Evolutionary conservation across 2,113 vertebrate genomes (phyloP), one percentile per base, ranked within the genome.

Genomic region (Narcine bancroftii): DNA sequence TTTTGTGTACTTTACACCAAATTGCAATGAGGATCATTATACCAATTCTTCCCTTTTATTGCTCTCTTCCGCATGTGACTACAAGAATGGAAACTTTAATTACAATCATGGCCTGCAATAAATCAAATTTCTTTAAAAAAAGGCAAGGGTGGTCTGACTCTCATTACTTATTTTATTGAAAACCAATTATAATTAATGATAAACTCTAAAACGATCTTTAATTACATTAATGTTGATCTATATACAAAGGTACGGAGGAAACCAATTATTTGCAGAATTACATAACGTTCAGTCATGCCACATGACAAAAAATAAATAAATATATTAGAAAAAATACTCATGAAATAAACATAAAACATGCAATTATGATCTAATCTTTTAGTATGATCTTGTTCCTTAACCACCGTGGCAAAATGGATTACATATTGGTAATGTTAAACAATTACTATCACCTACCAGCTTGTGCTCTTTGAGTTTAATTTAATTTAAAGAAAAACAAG

Each of bases 261-360:
- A 85, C 4, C 47, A 56, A 85, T 85, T 85, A 85, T 85, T 85
- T 85, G 45, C 50, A 47, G 29, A 85, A n/a, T 56, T 26, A 85
- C 79, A 85, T n/a, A 19, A 85, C 19, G 50, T 85, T 83, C 79
- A 56, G 1, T 85, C 1, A 29, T 53, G 77, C 47, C 11, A 85
- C n/a, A n/a, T 13, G 17, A 56, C 79, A 85, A 56, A n/a, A 10
- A 85, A 33, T 47, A 33, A 53, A 63, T 63, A 11, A 63, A 15
- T 11, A n/a, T n/a, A 1, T 39, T 76, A 42, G 39, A 81, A 24
- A 45, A 81, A 53, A 81, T 29, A 29, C 47, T 3, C 29, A 53
- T 56, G 33, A 85, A 85, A 56, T 56, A 33, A n/a, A 85, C n/a
- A 33, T 33, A n/a, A 85, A 56, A 56, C 10, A 85, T 5, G 19